Base-by-base conservation (phyloP, 2,888 invertebrate species). In the Oxystoma pomonae region DNA sequence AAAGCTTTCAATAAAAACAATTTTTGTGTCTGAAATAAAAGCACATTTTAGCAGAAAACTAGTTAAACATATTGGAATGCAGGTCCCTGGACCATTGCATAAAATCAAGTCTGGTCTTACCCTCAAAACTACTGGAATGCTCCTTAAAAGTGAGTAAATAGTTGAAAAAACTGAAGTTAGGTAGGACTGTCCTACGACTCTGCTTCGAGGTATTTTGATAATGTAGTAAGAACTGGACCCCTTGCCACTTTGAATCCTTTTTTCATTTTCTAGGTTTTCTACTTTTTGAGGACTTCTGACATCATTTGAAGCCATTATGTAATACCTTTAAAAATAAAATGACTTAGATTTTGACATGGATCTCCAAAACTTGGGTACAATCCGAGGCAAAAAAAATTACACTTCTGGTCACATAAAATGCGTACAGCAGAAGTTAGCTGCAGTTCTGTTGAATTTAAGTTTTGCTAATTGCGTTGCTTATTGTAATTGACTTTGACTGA, bases 81-180 rank as follows among this genome's bases (percentile, higher is more conserved):
- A 98, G 3, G 96, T 98, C 5, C 98, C 98, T 55, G 98, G 98
- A 0, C 99, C 98, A 82, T 98, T 97, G 80, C 93, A 95, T 57
- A 96, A 81, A 71, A 96, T 85, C 70, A 96, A 77, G 78, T 94
- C 88, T 0, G 98, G 97, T 68, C 84, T 85, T 71, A 88, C 84
- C 58, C 80, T 83, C 71, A 86, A 83, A 35, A 95, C 80, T 16
- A 93, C 71, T 63, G 90, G 90, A 72, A 92, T 77, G 60, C 89
- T 87, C 71, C 84, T 83, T 0, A 90, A 65, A n/a, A 86, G 83
- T 0, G 96, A 88, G 77, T 85, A 81, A 0, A 93, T 20, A 1
- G 96, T 96, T 57, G 92, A 92, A 69, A 89, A 84, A 53, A 95
- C 74, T 16, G 94, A 90, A 50, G 91, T 87, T 0, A 89, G 63